Conservation (phyloP, 35 echinoderm and acorn worm genomes). For the Ptychodera flava region DNA sequence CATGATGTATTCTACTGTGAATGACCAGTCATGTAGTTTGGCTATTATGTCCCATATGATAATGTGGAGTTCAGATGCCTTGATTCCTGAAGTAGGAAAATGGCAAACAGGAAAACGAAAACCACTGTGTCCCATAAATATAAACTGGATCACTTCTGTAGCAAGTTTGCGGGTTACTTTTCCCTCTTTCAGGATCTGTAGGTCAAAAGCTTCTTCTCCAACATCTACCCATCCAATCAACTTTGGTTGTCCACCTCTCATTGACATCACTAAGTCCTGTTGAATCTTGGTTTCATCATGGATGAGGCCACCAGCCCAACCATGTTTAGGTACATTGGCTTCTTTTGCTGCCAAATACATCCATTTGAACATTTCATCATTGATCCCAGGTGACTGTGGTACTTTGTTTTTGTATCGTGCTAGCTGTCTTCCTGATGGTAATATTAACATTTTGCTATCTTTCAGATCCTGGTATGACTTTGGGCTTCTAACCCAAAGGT, state of each 20-base stretch:
- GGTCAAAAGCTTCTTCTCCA: slow-evolving; percentile 8
- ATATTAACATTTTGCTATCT: no score
- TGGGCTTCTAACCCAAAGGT: no score
- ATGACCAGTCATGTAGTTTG: slow-evolving; percentile 5
- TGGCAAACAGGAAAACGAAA: slow-evolving; percentile 21
- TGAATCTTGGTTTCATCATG: slow-evolving; percentile 42
- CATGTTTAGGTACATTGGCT: no score
- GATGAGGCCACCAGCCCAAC: no score
- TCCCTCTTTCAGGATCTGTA: not conserved
- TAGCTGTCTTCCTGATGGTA: slow-evolving; percentile 13
- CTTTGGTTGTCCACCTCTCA: not conserved
- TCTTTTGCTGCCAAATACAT: not conserved
- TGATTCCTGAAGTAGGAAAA: not conserved
- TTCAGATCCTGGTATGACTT: no score
- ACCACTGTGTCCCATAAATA: slow-evolving; percentile 7
- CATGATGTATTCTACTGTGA: not conserved
- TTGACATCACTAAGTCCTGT: slow-evolving; percentile 3
- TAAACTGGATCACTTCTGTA: slow-evolving; percentile 21
- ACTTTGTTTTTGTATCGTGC: no score
- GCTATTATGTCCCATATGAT: not conserved
- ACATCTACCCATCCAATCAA: slow-evolving; percentile 26
- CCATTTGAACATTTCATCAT: slow-evolving; percentile 1
- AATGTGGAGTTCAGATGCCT: not conserved
- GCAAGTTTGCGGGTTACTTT: no score
- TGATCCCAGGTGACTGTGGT: not conserved